Base-by-base conservation (phyloP, 2,113 vertebrate genomes). In the Coptodon bakossiorum region DNA sequence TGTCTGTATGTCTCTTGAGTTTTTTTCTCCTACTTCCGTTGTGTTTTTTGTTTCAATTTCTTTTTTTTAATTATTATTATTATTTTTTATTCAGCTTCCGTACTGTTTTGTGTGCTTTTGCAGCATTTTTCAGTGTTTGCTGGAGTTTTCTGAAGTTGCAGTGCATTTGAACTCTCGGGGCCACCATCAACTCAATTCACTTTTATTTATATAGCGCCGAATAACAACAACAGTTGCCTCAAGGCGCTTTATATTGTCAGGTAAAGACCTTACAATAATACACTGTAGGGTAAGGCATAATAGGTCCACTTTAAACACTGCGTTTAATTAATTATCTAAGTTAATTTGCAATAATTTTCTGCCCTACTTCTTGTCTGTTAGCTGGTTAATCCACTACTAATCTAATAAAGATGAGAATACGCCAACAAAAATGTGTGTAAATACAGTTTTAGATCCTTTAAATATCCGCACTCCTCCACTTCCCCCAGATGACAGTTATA, bases 1-100 rank as follows among this genome's bases (percentile, higher is more conserved):
- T 66, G 19, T 38, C 17, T 66, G 1, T n/a, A 7, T 68, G 19
- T 68, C 34, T 38, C 34, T 36, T 66, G 0, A 68, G 63, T 22
- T 3, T 14, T 66, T 68, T 38, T 22, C 36, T 68, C 7, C 63
- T 68, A 68, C 34, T 40, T 22, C 22, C 22, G 7, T 68, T 68
- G 11, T 68, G 63, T 68, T 68, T 63, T 63, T 66, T n/a, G 31
- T 38, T 66, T 38, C 61, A 7, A 22, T 38, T 66, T 12, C 34
- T n/a, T 19, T n/a, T 13, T 6, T 36, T 6, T n/a, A n/a, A 1
- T 43, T 43, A 29, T 29, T 3, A 38, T 12, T 11, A 5, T 6
- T 1, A 5, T 6, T 31, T 1, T 34, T 34, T n/a, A 5, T 66
- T 0, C 61, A 38, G 19, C 63, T 68, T 68, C 11, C 1, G 3